Evolutionary conservation across 1,140 invertebrate species (phyloP).

Genomic region (Pachypsylla venusta): DNA sequence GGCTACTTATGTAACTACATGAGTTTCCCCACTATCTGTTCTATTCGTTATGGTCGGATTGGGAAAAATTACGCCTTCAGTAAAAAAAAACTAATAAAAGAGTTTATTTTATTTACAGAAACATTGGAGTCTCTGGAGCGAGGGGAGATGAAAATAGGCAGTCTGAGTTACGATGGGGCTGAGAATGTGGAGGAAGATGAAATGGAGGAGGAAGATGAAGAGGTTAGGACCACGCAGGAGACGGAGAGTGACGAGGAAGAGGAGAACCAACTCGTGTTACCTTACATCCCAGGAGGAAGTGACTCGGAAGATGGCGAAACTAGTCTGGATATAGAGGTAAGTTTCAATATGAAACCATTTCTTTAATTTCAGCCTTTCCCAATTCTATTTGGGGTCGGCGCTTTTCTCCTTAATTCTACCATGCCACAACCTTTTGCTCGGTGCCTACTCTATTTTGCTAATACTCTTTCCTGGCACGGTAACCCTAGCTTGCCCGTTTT

Average conservation of each 20-base stretch:
- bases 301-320: slow-evolving; percentile 12
- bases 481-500: too few relatives aligned
- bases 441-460: slow-evolving; percentile 24
- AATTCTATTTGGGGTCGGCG: too few relatives aligned
- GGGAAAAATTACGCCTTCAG: too few relatives aligned
- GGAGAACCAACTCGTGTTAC: slow-evolving; percentile 28
- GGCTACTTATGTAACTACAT: too few relatives aligned
- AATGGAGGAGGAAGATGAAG: slow-evolving; percentile 34
- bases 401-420: too few relatives aligned
- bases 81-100: too few relatives aligned
- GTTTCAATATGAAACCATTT: slow-evolving; percentile 1
- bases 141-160: slow-evolving; percentile 58
- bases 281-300: slow-evolving; percentile 8
- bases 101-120: slow-evolving; percentile 36
- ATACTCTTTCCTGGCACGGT: too few relatives aligned
- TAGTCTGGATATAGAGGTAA: neutral
- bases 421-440: too few relatives aligned
- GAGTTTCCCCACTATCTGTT: too few relatives aligned
- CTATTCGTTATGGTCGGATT: too few relatives aligned
- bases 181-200: slow-evolving; percentile 35
- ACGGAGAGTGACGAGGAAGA: slow-evolving; percentile 33
- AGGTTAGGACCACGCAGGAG: slow-evolving; percentile 29
- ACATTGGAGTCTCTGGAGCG: slow-evolving; percentile 62
- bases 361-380: too few relatives aligned
- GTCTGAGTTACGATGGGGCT: slow-evolving; percentile 36